phyloP scores from a whole-genome alignment of 92 coral and sea anemone genomes.

The Epizoanthus stellaris region DNA sequence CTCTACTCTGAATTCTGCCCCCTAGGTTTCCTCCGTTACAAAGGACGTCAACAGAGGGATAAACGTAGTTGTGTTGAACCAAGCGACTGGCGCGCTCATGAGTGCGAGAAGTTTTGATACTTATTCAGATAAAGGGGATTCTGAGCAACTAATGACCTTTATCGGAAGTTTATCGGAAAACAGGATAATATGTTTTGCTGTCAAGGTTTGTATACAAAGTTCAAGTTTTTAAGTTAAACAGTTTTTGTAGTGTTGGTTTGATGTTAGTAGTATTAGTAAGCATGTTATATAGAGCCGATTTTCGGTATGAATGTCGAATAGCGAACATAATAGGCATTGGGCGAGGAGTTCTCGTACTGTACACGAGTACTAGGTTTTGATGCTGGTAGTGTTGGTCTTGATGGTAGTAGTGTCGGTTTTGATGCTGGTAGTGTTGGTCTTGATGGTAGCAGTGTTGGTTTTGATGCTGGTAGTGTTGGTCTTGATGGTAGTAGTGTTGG shows the following conservation, averaged over 20 bases:
- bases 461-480: no score
- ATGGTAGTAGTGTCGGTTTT: no score
- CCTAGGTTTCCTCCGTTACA: constrained; percentile 55
- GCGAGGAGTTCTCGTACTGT: no score
- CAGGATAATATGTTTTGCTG: constrained; percentile 69
- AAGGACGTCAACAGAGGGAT: constrained; percentile 60
- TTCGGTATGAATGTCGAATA: no score
- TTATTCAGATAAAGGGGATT: constrained; percentile 49
- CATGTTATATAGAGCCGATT: background rate
- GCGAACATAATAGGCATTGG: no score
- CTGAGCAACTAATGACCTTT: constrained; percentile 44
- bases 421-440: no score
- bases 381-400: no score
- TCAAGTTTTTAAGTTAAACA: background rate
- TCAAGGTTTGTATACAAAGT: constrained; percentile 47
- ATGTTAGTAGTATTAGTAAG: background rate
- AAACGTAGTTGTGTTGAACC: constrained; percentile 68
- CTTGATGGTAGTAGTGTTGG: no score
- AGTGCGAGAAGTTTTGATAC: constrained; percentile 69
- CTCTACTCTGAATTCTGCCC: background rate
- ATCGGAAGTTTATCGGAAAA: constrained; percentile 57
- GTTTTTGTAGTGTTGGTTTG: background rate
- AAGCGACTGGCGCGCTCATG: constrained; percentile 74
- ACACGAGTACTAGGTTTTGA: no score
- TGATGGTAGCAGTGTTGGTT: no score